Percentiles rank a stretch among this genome's conserved stretches.
These are phyloP conservation scores for Acanthosepion esculentum DNA, from an alignment of 2,888 invertebrate species.

Conservation along the genomic window DNA sequence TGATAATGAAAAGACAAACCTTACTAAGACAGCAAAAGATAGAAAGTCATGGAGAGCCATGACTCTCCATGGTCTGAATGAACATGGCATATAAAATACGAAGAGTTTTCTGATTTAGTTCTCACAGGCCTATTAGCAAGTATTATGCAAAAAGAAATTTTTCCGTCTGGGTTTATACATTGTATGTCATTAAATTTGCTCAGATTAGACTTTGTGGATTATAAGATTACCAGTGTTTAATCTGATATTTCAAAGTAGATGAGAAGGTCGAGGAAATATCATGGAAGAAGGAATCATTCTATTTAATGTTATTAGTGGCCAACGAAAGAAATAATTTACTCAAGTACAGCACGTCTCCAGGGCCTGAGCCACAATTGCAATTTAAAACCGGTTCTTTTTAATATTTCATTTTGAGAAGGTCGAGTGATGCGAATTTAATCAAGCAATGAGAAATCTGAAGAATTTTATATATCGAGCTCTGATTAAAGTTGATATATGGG, in stretches of 20 bases:
- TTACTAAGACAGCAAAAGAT: no score
- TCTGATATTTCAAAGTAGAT: slow-evolving; percentile 6
- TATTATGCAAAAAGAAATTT: neutral
- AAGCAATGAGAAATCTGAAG: neutral
- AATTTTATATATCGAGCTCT: neutral
- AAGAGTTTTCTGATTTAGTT: neutral
- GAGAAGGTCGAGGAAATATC: neutral
- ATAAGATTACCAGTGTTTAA: neutral
- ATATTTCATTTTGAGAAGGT: neutral
- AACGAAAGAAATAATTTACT: neutral
- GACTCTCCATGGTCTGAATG: no score
- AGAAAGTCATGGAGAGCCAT: no score
- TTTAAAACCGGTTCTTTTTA: slow-evolving; percentile 10
- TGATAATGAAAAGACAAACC: no score
- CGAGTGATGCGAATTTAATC: slow-evolving; percentile 1
- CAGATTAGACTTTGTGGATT: neutral
- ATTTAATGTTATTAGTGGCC: neutral
- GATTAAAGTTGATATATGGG: neutral
- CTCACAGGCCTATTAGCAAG: neutral
- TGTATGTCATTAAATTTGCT: neutral
- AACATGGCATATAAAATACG: no score
- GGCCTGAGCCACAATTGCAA: neutral
- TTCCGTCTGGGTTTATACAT: neutral
- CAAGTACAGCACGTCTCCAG: neutral
- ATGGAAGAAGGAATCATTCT: neutral